Base-by-base conservation (phyloP, 2,113 vertebrate species). In the Thamnophis sirtalis region DNA sequence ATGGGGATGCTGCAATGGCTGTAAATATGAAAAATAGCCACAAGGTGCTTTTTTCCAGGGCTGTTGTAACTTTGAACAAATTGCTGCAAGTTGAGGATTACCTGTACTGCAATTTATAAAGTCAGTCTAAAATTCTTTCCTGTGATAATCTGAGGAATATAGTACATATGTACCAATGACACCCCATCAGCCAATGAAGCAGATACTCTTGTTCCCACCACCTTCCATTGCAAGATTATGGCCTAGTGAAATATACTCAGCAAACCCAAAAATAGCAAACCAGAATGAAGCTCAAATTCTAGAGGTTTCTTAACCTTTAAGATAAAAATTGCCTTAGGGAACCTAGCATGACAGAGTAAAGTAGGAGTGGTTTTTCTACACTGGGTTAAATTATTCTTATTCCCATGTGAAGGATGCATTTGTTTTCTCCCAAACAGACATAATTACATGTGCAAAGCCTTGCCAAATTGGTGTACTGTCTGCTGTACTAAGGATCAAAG, bases 401-500 rank as follows among this genome's bases (percentile, higher is more conserved):
- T 80, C 33, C 17, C 73, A 80, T 80, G 73, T 80, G 7, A 43
- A 60, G 17, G 73, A 43, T 80, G 33, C 33, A 22, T 63, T 0
- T 0, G 9, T n/a, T 5, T 58, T 91, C 91, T 15, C n/a, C 28
- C 48, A 73, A 92, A 95, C 93, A 90, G 43, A 87, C 53, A 90
- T 9, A 43, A 80, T 80, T 80, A 80, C 33, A 80, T 80, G 73
- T 43, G 33, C 73, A 80, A 80, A 43, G 33, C 33, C 17, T 43
- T 80, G 9, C 33, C 73, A 80, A 63, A 93, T n/a, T 91, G 3
- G 6, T 90, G 85, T 8, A 13, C 55, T 38, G 17, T 88, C 84
- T 22, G 3, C 54, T 50, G 73, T 53, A 68, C 87, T 87, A 92
- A 54, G 0, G 89, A 90, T 53, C 56, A 93, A 53, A 91, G 63